phyloP scores from a whole-genome alignment of 1,140 invertebrate species.

The Antheraea mylitta region DNA sequence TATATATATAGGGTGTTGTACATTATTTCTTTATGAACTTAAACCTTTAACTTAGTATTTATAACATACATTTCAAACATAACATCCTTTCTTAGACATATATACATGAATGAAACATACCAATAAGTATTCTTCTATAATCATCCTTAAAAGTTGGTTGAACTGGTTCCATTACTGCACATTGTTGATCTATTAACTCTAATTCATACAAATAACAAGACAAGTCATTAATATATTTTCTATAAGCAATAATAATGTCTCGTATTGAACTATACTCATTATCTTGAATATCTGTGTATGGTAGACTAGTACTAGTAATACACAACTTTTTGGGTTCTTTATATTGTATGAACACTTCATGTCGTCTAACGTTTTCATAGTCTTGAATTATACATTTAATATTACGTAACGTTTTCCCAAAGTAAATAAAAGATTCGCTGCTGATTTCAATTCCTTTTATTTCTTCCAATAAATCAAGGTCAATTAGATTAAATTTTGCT shows the following conservation, averaged over 20 bases:
- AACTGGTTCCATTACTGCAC: conserved; percentile 52
- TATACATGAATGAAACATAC: conserved; percentile 24
- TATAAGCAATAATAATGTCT: conserved; percentile 41
- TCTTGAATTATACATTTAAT: conserved; percentile 48
- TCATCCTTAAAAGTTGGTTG: conserved; percentile 53
- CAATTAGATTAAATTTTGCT: conserved; percentile 33
- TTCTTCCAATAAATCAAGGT: conserved; percentile 46
- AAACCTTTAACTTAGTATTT: no score
- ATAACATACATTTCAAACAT: no score
- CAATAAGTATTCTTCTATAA: conserved; percentile 53
- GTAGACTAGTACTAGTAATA: conserved; percentile 36
- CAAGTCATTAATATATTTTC: conserved; percentile 39
- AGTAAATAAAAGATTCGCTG: conserved; percentile 24
- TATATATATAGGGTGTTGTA: no score
- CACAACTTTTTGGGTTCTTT: conserved; percentile 38
- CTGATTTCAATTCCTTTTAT: conserved; percentile 25
- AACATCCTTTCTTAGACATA: no score
- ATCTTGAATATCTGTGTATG: conserved; percentile 41
- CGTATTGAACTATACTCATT: conserved; percentile 40
- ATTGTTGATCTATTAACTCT: conserved; percentile 49
- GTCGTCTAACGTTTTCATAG: conserved; percentile 32
- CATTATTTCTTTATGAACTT: no score
- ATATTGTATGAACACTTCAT: conserved; percentile 49
- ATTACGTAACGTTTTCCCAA: conserved; percentile 54
- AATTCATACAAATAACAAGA: conserved; percentile 50